A percentile compares a stretch with the other conserved stretches of the same genome.
Evolutionary conservation across 2,888 invertebrate genomes (phyloP).

Genomic region (Xanthorhoe spadicearia): DNA sequence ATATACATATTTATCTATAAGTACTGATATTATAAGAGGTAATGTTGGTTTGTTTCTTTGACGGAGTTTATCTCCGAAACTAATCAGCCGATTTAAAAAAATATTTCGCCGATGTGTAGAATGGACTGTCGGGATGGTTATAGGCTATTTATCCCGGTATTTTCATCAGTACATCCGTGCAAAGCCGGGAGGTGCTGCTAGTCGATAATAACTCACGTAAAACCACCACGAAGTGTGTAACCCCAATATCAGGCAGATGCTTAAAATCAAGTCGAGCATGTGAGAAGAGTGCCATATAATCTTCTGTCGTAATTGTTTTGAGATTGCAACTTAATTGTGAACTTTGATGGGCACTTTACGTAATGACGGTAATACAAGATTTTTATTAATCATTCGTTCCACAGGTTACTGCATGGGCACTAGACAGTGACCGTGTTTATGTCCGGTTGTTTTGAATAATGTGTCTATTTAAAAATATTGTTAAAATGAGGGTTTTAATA

Average conservation of each 20-base stretch:
- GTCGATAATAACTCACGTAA: slow-evolving; percentile 12
- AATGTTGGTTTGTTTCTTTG: too few relatives aligned
- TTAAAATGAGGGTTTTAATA: too few relatives aligned
- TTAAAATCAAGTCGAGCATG: slow-evolving; percentile 16
- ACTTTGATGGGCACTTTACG: slow-evolving; percentile 15
- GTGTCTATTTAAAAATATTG: not conserved
- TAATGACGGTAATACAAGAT: slow-evolving; percentile 4
- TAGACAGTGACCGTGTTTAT: not conserved
- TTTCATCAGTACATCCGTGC: too few relatives aligned
- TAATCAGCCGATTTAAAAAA: too few relatives aligned
- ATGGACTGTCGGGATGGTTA: too few relatives aligned
- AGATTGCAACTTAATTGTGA: slow-evolving; percentile 15
- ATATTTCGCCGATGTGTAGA: too few relatives aligned
- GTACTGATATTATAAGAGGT: too few relatives aligned
- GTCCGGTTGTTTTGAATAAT: not conserved
- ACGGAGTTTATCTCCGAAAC: too few relatives aligned
- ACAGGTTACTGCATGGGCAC: not conserved
- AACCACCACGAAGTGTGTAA: slow-evolving; percentile 10
- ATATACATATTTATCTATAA: too few relatives aligned
- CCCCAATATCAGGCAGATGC: slow-evolving; percentile 6
- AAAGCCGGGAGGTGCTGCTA: too few relatives aligned
- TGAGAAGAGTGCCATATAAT: slow-evolving; percentile 20
- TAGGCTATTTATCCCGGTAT: too few relatives aligned
- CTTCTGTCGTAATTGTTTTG: slow-evolving; percentile 12
- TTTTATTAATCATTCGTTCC: slow-evolving; percentile 8